Evolutionary conservation across 2,113 vertebrate genomes (phyloP), one percentile per base, ranked within the genome.

Genomic region (Cisticola juncidis): DNA sequence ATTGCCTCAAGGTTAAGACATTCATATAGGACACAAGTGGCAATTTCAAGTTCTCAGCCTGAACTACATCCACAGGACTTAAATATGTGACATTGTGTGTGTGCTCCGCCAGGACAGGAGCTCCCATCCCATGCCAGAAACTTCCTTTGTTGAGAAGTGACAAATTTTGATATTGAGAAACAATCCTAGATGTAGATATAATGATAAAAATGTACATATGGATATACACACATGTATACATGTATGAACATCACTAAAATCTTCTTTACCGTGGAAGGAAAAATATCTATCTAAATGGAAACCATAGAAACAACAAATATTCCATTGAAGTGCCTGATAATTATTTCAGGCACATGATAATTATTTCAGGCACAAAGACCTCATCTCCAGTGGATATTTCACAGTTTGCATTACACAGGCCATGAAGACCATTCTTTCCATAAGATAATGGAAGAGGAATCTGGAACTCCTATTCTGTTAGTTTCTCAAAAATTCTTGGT

Each of bases 1-100:
- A 95, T 18, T 77, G 88, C 92, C 76, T 95, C 94, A 96, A 96
- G 96, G 94, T 95, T 86, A 95, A 88, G 80, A 62, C 72, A 42
- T 66, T 88, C 85, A 51, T 88, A 62, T 38, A 83, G 92, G 88
- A 92, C 95, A 88, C 4, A 1, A 81, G 76, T 33, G 58, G 77
- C 38, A 86, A 66, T 42, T 90, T 70, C 68, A 88, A 61, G 66
- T 56, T 72, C 85, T 69, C 58, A 88, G 54, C 42, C 54, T 86
- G 92, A 95, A 80, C 71, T 93, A 92, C 40, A 86, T 90, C 74
- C 58, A 22, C 22, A 66, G 58, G 33, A 61, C 33, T 80, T 35
- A 57, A 61, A 65, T 76, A 64, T 0, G 4, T 47, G 79, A 90
- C 64, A 70, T 3, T 44, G 29, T 35, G 18, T 3, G 33, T 28